Evolutionary conservation across 2,888 invertebrate genomes (phyloP), one percentile per base, ranked within the genome.

Genomic region (Microctonus brassicae): DNA sequence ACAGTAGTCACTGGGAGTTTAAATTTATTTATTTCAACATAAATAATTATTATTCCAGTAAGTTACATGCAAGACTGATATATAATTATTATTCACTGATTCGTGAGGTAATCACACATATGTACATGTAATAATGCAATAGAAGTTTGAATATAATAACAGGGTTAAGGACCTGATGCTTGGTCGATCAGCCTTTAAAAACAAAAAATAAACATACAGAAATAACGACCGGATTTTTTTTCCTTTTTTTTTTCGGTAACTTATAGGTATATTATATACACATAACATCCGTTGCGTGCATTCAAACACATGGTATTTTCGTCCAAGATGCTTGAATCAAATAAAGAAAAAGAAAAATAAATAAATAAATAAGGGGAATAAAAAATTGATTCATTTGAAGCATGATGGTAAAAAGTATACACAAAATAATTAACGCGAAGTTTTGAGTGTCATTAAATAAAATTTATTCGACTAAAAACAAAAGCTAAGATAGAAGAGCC

Each of bases 401-500:
- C 11, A 1, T 55, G 11, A 55, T n/a, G 26, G 29, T 13, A 55
- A 55, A 55, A 58, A 33, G 17, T 47, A 47, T 47, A 47, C 17
- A 2, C 47, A 17, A 17, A 47, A 47, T 58, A 17, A 33, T 58
- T 33, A 33, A 11, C 24, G 26, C 10, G 53, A 53, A 53, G 53
- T n/a, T 53, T 22, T 29, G 33, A 33, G 29, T 58, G n/a, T 58
- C 11, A 58, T 58, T 58, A 58, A 29, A 58, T 58, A 33, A 33
- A 58, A 58, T 58, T 58, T 58, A 58, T 58, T 58, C 33, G 17
- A n/a, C n/a, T 17, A 33, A 33, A 33, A 33, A 33, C 9, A 22
- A 17, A 58, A 58, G 6, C 9, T 9, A 33, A 9, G 20, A 58
- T 20, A 5, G 29, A 29, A 29, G 11, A 39, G 39, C 39, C 13